Conservation (phyloP, 2,888 invertebrate genomes). For the Deilephila porcellus region DNA sequence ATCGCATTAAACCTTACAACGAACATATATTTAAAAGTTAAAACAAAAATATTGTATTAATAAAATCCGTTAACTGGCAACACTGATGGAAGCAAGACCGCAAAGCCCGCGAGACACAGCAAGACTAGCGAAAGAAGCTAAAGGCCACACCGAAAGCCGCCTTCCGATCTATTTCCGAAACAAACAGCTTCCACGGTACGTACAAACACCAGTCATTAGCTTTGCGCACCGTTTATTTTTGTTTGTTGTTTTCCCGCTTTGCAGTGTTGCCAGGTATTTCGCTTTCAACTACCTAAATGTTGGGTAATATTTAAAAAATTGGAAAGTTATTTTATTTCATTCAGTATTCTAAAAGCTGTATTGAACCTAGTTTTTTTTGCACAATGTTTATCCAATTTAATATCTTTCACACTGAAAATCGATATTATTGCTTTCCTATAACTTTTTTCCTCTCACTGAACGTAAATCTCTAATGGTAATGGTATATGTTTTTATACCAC, state of each 20-base stretch:
- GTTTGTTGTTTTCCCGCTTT: constrained; percentile 34
- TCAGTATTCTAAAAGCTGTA: too few species aligned
- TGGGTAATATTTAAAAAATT: too few species aligned
- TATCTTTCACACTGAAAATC: too few species aligned
- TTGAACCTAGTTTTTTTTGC: too few species aligned
- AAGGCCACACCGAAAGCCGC: constrained; percentile 22
- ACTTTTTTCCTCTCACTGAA: too few species aligned
- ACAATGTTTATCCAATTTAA: too few species aligned
- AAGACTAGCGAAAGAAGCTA: neutral
- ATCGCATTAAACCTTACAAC: neutral
- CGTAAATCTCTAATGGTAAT: too few species aligned
- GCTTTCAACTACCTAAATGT: neutral
- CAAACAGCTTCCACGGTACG: constrained; percentile 53
- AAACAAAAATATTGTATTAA: neutral
- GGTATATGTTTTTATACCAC: too few species aligned
- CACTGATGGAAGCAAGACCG: neutral
- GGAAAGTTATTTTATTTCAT: too few species aligned
- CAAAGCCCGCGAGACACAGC: neutral
- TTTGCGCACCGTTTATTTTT: constrained; percentile 38
- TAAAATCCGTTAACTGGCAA: neutral
- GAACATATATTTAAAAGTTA: neutral
- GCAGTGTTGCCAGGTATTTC: constrained; percentile 7
- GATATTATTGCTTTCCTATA: too few species aligned
- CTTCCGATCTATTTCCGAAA: constrained; percentile 58
- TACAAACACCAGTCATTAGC: constrained; percentile 62